A percentile compares a stretch with the other conserved stretches of the same genome.
phyloP scores from a whole-genome alignment of 2,113 vertebrate genomes.

The Acanthochromis polyacanthus region DNA sequence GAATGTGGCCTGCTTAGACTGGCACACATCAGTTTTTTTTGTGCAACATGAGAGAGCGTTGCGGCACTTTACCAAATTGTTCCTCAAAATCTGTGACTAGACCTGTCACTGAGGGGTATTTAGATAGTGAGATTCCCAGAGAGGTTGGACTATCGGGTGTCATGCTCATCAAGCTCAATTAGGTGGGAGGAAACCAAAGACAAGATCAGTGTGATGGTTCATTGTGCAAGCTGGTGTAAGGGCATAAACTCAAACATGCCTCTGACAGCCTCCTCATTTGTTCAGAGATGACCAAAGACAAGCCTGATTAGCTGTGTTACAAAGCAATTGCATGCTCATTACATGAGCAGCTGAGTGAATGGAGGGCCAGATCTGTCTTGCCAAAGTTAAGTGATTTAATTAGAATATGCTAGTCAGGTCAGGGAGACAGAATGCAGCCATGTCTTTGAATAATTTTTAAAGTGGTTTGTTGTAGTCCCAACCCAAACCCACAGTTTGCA shows the following conservation, averaged over 20 bases:
- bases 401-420: conserved; percentile 15
- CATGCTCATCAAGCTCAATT: conserved; percentile 85
- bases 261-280: conserved; percentile 78
- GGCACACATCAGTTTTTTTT: conserved; percentile 63
- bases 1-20: conserved; percentile 59
- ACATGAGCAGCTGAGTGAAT: conserved; percentile 62
- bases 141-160: conserved; percentile 80
- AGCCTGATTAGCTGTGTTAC: conserved; percentile 73
- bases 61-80: conserved; percentile 84
- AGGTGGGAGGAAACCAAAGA: conserved; percentile 81
- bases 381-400: conserved; percentile 55
- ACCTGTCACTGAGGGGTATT: conserved; percentile 75
- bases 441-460: background rate
- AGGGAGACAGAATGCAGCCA: background rate
- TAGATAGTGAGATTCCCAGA: conserved; percentile 74
- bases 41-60: conserved; percentile 74
- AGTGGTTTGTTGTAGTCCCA: background rate
- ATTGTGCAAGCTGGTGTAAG: conserved; percentile 76
- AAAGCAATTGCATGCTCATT: conserved; percentile 75
- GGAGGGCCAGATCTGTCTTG: conserved; percentile 34
- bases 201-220: conserved; percentile 69
- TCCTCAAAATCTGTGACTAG: conserved; percentile 80
- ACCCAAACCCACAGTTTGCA: background rate
- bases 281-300: conserved; percentile 70
- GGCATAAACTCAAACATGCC: conserved; percentile 75